Percentiles rank a stretch among this genome's conserved stretches.
These are phyloP conservation scores for Pelusios castaneus DNA, from an alignment of 2,113 vertebrate genomes.

Conservation along the genomic window DNA sequence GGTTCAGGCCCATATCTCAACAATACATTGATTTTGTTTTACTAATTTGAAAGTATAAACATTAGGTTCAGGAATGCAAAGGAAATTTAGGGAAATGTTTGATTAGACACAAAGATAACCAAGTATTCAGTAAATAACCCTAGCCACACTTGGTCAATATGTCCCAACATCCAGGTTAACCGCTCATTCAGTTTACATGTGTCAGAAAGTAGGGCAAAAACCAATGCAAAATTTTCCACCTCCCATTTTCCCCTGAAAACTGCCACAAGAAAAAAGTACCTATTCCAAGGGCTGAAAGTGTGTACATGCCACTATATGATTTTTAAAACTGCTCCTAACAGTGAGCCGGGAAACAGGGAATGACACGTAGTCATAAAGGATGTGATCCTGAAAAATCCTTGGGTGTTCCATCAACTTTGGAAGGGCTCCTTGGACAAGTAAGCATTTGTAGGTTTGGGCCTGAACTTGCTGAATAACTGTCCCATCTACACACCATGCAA, in stretches of 20 bases:
- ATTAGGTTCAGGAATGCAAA: neutral
- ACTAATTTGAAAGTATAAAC: neutral
- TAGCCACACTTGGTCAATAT: slow-evolving; percentile 62
- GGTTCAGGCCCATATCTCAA: neutral
- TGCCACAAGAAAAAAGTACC: slow-evolving; percentile 66
- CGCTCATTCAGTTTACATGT: slow-evolving; percentile 72
- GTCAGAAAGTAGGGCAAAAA: slow-evolving; percentile 61
- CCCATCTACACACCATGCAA: neutral
- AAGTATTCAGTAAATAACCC: slow-evolving; percentile 49
- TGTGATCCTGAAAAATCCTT: neutral
- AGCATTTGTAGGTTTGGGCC: neutral
- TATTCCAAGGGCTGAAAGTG: slow-evolving; percentile 60
- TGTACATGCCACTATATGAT: slow-evolving; percentile 59
- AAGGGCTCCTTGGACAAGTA: neutral
- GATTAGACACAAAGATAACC: slow-evolving; percentile 3
- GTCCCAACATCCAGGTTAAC: slow-evolving; percentile 69
- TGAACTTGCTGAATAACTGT: neutral
- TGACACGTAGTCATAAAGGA: neutral
- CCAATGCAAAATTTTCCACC: neutral
- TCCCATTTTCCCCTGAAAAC: slow-evolving; percentile 67
- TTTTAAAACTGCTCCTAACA: slow-evolving; percentile 60
- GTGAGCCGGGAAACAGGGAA: slow-evolving; percentile 41
- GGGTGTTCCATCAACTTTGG: neutral
- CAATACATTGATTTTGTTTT: neutral
- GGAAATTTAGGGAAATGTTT: slow-evolving; percentile 24